Evolutionary conservation across 2,113 vertebrate species (phyloP).

Genomic region (Thinocorus orbignyianus): DNA sequence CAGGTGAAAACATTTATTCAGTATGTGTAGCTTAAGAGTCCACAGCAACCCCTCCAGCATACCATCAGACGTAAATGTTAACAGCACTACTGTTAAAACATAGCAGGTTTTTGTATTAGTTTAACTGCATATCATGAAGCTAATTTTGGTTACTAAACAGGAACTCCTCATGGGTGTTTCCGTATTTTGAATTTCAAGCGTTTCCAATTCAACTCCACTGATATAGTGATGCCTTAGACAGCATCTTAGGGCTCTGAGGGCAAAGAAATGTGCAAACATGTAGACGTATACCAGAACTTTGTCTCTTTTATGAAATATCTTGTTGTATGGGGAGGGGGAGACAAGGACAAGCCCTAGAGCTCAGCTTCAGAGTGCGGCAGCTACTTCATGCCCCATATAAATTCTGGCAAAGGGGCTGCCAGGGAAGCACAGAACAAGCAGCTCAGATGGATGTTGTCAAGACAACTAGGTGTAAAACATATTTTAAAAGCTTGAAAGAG

Average conservation of each 20-base stretch:
- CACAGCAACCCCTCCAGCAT: no score
- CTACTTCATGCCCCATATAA: rapidly evolving
- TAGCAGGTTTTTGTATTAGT: not conserved
- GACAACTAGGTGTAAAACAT: rapidly evolving
- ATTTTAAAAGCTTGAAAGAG: not conserved
- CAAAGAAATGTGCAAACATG: not conserved
- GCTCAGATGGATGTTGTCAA: rapidly evolving
- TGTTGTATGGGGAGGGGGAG: rapidly evolving
- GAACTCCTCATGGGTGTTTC: not conserved
- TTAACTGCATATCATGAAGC: not conserved
- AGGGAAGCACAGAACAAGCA: rapidly evolving
- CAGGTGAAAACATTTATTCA: not conserved
- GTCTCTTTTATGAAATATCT: not conserved
- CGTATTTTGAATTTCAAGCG: not conserved
- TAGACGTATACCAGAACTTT: no score
- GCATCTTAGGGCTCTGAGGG: not conserved
- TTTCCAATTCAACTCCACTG: not conserved
- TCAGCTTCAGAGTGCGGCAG: not conserved
- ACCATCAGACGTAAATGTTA: not conserved
- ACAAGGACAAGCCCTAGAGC: rapidly evolving
- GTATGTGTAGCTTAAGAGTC: not conserved
- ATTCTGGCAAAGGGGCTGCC: not conserved
- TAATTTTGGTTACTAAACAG: not conserved
- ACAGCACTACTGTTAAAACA: not conserved
- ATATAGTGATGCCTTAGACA: rapidly evolving